These are phyloP conservation scores for Netelia virgata DNA, from an alignment of 2,888 invertebrate genomes.

Conservation along the genomic window DNA sequence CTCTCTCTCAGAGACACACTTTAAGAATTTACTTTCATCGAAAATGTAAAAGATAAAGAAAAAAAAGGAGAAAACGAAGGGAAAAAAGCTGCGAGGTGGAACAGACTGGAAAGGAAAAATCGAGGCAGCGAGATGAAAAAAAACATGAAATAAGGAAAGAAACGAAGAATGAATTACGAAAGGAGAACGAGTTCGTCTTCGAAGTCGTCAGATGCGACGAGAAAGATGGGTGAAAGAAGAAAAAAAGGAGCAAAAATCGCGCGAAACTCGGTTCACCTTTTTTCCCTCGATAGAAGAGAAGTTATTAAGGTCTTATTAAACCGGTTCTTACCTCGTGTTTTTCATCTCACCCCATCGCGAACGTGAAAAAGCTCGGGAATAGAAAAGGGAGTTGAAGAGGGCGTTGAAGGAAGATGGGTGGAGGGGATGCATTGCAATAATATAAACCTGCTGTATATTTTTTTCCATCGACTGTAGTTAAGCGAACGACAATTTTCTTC, in stretches of 20 bases:
- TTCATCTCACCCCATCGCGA: constrained; percentile 40
- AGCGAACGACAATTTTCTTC: no score
- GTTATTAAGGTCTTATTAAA: constrained; percentile 82
- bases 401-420: constrained; percentile 29
- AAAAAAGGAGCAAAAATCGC: constrained; percentile 52
- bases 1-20: no score
- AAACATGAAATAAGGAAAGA: constrained; percentile 1
- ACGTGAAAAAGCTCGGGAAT: constrained; percentile 59
- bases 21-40: constrained; percentile 52
- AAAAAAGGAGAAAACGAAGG: constrained; percentile 1
- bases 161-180: constrained; percentile 48
- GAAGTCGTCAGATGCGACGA: constrained; percentile 55
- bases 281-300: constrained; percentile 70
- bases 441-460: background rate
- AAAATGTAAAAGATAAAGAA: constrained; percentile 24
- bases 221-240: constrained; percentile 55
- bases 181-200: constrained; percentile 58
- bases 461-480: background rate
- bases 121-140: constrained; percentile 30
- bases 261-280: constrained; percentile 69
- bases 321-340: constrained; percentile 74
- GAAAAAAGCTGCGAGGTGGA: constrained; percentile 7
- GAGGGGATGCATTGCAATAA: background rate
- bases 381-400: constrained; percentile 57
- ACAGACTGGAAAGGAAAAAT: constrained; percentile 21